Base-by-base conservation (phyloP, 2,797 vertebrate genomes). In the Pantherophis alleghaniensis region DNA sequence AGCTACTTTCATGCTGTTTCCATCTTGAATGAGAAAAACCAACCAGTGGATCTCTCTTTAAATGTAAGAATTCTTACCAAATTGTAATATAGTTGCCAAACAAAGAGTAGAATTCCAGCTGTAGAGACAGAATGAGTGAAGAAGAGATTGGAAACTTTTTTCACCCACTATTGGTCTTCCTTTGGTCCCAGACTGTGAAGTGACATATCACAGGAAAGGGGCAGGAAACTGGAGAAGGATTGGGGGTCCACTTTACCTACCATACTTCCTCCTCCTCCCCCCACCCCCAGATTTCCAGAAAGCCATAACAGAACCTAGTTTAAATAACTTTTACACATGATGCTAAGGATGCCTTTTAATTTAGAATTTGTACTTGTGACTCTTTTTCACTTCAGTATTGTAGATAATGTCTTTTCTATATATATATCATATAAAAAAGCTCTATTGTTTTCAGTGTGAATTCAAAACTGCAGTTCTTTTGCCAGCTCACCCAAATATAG, bases 401-500 rank as follows among this genome's bases (percentile, higher is more conserved):
- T 79, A 11, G 18, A 20, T 79, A 37, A 42, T 79, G 32, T 79
- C 32, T 74, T 74, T 74, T 74, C 66, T 74, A n/a, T 74, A 69
- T 14, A 69, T 69, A 20, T 9, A 37, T 42, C 32, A 74, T 66
- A n/a, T 32, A 37, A 7, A 74, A 37, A 74, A 74, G 3, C 37
- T 22, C 37, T 11, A 18, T 37, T 56, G 16, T 5, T 87, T 59
- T 90, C 12, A 56, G 63, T n/a, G 66, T 55, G 83, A 92, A 92
- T 92, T 93, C 9, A 61, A 63, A 88, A 91, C 91, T 92, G 94
- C 90, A 94, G 16, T 24, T 20, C 63, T 28, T 88, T 47, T 18
- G 0, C 0, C 51, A 55, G 59, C 83, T 94, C 90, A 51, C 61
- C 28, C 56, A 53, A 42, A 83, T 86, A 42, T 42, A 42, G 42